Base-by-base conservation (phyloP, 2,888 invertebrate species). In the Plagodis pulveraria region DNA sequence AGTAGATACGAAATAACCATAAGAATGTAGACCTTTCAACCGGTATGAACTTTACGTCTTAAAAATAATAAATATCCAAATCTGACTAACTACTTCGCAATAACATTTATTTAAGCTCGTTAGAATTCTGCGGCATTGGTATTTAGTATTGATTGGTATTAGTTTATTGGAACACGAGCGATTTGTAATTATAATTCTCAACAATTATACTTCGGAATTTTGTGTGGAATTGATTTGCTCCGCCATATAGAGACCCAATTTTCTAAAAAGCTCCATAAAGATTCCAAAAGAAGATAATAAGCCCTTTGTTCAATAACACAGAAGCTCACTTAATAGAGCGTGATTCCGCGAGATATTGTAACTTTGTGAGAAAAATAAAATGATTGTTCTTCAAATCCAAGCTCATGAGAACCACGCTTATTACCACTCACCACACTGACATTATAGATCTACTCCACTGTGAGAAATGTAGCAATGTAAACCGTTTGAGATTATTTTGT, bases 331-430 rank as follows among this genome's bases (percentile, higher is more conserved):
- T 81, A 76, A 75, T 79, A 74, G 69, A 68, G 72, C 73, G 69
- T 77, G 81, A 82, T 85, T 83, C 81, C 80, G 76, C 76, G 75
- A 78, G 77, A 77, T 75, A 80, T 81, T 73, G 70, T 72, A 68
- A 78, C 71, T 72, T 71, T 80, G 77, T 85, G 86, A 81, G 87
- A 89, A 88, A 80, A 83, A 78, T 74, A 66, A 74, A 70, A 77
- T 83, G 80, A 89, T 89, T 87, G 87, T 86, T 86, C 80, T 76
- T 82, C 82, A 81, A 84, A 82, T 74, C 69, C 74, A 71, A 67
- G 63, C 71, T 77, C 81, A 80, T 86, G 86, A 80, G 86, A 86
- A 87, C 78, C 65, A 60, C 69, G 71, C 80, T 77, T 81, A 81
- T 84, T 84, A 81, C 73, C 70, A 63, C 62, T 67, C 66, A 70